Base-by-base conservation (phyloP, 2,888 invertebrate species). In the Dione vanillae region DNA sequence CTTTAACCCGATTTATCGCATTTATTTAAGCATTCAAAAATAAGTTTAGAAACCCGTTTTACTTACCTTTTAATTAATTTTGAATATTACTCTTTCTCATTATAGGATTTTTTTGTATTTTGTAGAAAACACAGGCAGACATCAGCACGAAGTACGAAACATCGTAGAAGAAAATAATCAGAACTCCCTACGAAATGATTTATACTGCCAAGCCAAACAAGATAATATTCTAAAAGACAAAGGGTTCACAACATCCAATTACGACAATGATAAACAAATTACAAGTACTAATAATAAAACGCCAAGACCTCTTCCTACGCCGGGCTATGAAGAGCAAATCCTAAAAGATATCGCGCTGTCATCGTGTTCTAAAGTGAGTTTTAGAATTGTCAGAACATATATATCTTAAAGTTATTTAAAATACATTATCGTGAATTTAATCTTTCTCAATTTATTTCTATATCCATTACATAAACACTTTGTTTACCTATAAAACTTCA, bases 331-430 rank as follows among this genome's bases (percentile, higher is more conserved):
- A 40, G 83, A 85, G 61, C 79, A 73, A 58, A 67, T 80, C 16
- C 45, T 84, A 11, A 80, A 77, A 49, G 79, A 82, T 65, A 72
- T 80, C 54, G 81, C 80, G 16, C 74, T 82, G 9, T 71, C 80
- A 47, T 74, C 76, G 35, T 81, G 78, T 70, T 78, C 79, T 40
- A 82, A 81, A 74, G 86, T 86, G 45, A 70, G 66, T 37, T 35
- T 19, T 16, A 43, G 35, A 0, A 2, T 37, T 64, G 49, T 37
- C 5, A 27, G 14, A 10, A 51, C 27, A 3, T 40, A 40, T 10
- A 1, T 40, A 40, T 27, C 27, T 27, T 16, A 2, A 37, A 40
- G 12, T 56, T 11, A 2, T 16, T 37, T 19, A 16, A 56, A 12
- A 40, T 40, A 37, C 11, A 2, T 40, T 40, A 5, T 58, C 11